A percentile compares a stretch with the other conserved stretches of the same genome.
Conservation (phyloP, 2,797 vertebrate genomes). For the Leuciscus waleckii region DNA sequence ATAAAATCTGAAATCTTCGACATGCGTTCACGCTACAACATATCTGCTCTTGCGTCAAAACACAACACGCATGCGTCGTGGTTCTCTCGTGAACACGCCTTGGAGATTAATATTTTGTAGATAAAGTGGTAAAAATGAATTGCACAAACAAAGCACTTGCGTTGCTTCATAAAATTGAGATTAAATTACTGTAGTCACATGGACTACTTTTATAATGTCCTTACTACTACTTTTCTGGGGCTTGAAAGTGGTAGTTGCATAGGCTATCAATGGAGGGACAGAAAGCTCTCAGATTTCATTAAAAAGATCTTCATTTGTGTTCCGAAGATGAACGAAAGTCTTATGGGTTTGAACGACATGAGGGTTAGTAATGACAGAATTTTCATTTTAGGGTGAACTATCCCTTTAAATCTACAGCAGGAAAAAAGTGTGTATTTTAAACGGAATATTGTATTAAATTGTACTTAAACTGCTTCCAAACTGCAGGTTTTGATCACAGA, state of each 20-base stretch:
- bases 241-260: neutral
- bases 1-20: neutral
- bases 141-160: too few relatives aligned
- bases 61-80: too few relatives aligned
- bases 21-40: neutral
- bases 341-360: neutral
- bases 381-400: neutral
- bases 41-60: neutral
- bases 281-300: neutral
- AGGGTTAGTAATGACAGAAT: neutral
- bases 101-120: too few relatives aligned
- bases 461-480: neutral
- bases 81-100: too few relatives aligned
- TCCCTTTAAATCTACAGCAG: neutral
- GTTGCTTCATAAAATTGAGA: too few relatives aligned
- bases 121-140: too few relatives aligned
- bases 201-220: neutral
- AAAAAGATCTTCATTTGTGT: neutral
- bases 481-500: slow-evolving; percentile 93
- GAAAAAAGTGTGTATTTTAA: neutral
- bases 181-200: neutral
- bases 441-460: neutral
- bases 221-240: neutral
- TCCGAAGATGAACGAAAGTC: neutral
- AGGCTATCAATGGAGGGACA: neutral